Conservation (phyloP, 2,888 invertebrate genomes). For the Coecobrya sp. region DNA sequence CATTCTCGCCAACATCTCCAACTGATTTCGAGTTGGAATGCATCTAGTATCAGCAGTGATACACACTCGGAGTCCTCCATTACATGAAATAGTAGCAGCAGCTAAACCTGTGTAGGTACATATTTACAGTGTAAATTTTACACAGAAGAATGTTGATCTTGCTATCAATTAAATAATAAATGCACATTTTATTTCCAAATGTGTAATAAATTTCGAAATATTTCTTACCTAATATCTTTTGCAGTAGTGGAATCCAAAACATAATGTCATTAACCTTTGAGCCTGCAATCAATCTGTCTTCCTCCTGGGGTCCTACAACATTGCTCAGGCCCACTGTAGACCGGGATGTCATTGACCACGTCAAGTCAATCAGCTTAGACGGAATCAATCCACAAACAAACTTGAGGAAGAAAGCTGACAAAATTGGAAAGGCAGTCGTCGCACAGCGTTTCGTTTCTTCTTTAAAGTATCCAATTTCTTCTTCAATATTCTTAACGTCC, state of each 20-base stretch:
- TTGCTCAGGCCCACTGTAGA: slow-evolving; percentile 23
- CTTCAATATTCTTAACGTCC: not conserved
- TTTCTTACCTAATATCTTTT: slow-evolving; percentile 41
- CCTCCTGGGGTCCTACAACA: slow-evolving; percentile 21
- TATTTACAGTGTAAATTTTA: no score
- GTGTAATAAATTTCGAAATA: not conserved
- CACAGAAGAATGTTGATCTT: no score
- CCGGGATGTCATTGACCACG: not conserved
- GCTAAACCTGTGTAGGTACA: not conserved
- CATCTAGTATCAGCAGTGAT: slow-evolving; percentile 24
- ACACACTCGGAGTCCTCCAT: slow-evolving; percentile 13
- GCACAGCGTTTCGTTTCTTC: not conserved
- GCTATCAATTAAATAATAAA: not conserved
- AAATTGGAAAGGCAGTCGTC: not conserved
- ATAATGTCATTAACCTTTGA: not conserved
- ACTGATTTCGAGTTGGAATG: slow-evolving; percentile 26
- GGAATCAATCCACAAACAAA: not conserved
- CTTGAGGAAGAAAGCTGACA: slow-evolving; percentile 27
- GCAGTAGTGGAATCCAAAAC: slow-evolving; percentile 60
- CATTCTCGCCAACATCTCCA: slow-evolving; percentile 33
- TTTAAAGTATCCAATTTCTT: not conserved
- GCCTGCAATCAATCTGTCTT: not conserved
- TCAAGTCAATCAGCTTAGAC: not conserved
- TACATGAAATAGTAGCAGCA: slow-evolving; percentile 13
- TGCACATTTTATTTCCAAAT: not conserved